Evolutionary conservation across 2,888 invertebrate species (phyloP), one percentile per base, ranked within the genome.

Genomic region (Syritta pipiens): DNA sequence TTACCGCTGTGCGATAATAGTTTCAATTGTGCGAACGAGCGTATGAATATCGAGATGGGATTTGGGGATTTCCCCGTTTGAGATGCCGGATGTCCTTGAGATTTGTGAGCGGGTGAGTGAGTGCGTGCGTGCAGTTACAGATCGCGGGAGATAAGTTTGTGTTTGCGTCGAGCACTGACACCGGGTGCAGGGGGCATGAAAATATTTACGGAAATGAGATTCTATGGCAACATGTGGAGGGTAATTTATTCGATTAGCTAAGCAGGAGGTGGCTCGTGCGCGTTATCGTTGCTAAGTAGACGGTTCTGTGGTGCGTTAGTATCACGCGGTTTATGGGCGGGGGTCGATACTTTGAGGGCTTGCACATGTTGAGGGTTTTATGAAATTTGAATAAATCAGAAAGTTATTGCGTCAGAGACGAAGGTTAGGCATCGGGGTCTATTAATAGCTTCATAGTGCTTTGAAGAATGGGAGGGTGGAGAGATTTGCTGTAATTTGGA

Each of bases 11-110:
- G 71, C 65, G 65, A 60, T 71, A 67, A 71, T 71, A 55, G 71
- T 67, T 67, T 62, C 32, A 44, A 79, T 67, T 79, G 72, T 79
- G 63, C 72, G 62, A 62, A 68, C 62, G 72, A 79, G 62, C 68
- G 46, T 74, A 79, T 79, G 79, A 79, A 79, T 79, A 79, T 79
- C 62, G 62, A 67, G 55, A 68, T 62, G 68, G 74, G 57, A 79
- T 79, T 72, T 44, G 12, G 19, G 55, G 72, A 68, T 51, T 68
- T 57, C 40, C 57, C 20, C n/a, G n/a, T 40, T 17, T 9, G 40
- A 20, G 48, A 37, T n/a, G 46, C 40, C 40, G 24, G 28, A 40
- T 59, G 37, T 44, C 48, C 26, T 22, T n/a, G n/a, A n/a, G n/a
- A n/a, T n/a, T n/a, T n/a, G n/a, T 4, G 24, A 19, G 10, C 5